Evolutionary conservation across 2,113 vertebrate genomes (phyloP), one percentile per base, ranked within the genome.

Genomic region (Mustelus asterias): DNA sequence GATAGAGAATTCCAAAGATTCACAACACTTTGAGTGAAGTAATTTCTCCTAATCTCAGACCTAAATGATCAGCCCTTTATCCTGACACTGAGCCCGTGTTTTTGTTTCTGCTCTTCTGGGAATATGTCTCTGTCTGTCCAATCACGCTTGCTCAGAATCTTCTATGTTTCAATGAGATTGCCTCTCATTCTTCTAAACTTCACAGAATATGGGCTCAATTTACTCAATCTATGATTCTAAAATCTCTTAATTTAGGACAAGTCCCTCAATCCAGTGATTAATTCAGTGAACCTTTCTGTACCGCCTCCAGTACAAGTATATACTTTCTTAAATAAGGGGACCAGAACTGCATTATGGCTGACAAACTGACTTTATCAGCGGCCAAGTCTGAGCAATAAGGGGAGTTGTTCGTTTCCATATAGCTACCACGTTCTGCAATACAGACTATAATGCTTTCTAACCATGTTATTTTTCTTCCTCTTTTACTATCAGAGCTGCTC

Each of bases 401-500:
- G 26, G 44, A 88, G 22, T 48, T 8, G 29, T 88, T 29, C 9
- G 14, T 89, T 58, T 29, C 24, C 3, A 58, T 58, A 14, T 29
- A 29, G 85, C 18, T 89, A 58, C 29, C 16, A 33, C 63, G 48
- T 33, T n/a, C 88, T 63, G 13, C 58, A 10, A 0, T 63, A 58
- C 10, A 33, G 22, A 41, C 48, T 44, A 29, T 72, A 29, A 54
- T 72, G 16, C 20, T 54, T 95, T 29, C n/a, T 69, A 4, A 94
- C 41, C 9, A 6, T 72, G 7, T 72, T 88, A 54, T 88, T 69
- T 69, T 96, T 65, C 80, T 89, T 95, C 95, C 96, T 96, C 67
- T 88, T 10, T 93, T 96, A 33, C 2, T 54, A 95, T 95, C 48
- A 99, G 99, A 97, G 99, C 99, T 0, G 98, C 97, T 7, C 97